These are phyloP conservation scores for Philhelius pedissequus DNA, from an alignment of 2,888 invertebrate genomes.

Conservation along the genomic window DNA sequence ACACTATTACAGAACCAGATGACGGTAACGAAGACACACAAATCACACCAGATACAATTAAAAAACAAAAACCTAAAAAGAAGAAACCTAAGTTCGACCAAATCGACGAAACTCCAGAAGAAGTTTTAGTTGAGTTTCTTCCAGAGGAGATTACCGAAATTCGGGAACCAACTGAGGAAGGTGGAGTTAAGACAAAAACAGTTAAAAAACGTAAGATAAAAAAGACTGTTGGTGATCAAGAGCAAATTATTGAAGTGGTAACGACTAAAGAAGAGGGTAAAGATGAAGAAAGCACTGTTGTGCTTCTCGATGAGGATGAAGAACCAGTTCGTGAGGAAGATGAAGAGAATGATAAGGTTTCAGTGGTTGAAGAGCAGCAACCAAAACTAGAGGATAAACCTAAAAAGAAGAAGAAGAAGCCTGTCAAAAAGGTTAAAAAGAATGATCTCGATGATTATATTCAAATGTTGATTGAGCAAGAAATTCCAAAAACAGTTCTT, in stretches of 20 bases:
- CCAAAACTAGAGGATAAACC: slow-evolving; percentile 58
- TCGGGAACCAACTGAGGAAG: slow-evolving; percentile 69
- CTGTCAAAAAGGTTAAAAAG: slow-evolving; percentile 73
- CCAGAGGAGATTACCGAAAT: slow-evolving; percentile 72
- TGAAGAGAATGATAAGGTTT: slow-evolving; percentile 60
- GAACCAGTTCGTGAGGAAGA: slow-evolving; percentile 67
- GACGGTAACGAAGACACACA: slow-evolving; percentile 76
- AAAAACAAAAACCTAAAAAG: slow-evolving; percentile 73
- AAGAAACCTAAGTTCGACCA: slow-evolving; percentile 72
- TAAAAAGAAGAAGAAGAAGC: slow-evolving; percentile 73
- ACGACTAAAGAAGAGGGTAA: slow-evolving; percentile 72
- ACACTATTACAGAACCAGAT: slow-evolving; percentile 79
- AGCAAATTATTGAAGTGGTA: slow-evolving; percentile 73
- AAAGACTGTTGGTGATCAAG: slow-evolving; percentile 72
- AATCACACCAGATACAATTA: slow-evolving; percentile 74
- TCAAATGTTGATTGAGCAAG: slow-evolving; percentile 77
- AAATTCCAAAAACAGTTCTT: slow-evolving; percentile 78
- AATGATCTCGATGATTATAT: slow-evolving; percentile 78
- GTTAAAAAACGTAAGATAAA: slow-evolving; percentile 74
- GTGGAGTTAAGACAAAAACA: slow-evolving; percentile 70
- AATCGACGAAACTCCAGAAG: slow-evolving; percentile 75
- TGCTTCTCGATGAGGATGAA: slow-evolving; percentile 70
- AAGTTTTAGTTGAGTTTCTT: slow-evolving; percentile 72
- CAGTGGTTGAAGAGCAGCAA: slow-evolving; percentile 63
- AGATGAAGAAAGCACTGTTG: slow-evolving; percentile 73